phyloP scores from a whole-genome alignment of 2,113 vertebrate species.

The Callipepla squamata region DNA sequence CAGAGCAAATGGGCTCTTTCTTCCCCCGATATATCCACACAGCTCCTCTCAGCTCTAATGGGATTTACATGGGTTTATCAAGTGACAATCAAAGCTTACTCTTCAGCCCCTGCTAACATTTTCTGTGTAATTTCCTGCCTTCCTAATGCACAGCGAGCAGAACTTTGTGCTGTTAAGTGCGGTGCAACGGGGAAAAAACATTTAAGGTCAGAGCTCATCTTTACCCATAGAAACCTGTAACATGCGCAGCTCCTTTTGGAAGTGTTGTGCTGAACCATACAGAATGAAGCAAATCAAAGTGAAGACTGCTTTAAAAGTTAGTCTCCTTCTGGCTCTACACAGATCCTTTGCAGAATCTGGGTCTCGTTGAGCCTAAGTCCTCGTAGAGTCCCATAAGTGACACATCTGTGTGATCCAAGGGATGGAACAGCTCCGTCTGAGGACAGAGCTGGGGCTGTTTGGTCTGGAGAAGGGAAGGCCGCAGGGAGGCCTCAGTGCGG shows the following conservation, averaged over 20 bases:
- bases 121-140: slow-evolving; percentile 18
- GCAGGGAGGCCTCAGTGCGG: no score
- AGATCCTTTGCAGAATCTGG: neutral
- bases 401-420: no score
- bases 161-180: neutral
- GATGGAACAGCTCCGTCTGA: no score
- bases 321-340: neutral
- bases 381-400: neutral
- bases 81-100: slow-evolving; percentile 42
- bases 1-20: slow-evolving; percentile 1
- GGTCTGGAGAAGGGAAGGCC: no score
- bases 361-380: neutral
- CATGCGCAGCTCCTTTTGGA: rapidly evolving
- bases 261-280: neutral
- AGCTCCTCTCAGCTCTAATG: neutral
- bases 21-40: neutral
- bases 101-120: slow-evolving; percentile 19
- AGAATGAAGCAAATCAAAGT: neutral
- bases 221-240: neutral
- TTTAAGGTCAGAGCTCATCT: neutral
- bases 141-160: neutral
- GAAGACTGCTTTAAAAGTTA: neutral
- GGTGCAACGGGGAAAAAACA: neutral
- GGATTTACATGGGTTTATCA: slow-evolving; percentile 50
- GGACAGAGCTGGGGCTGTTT: no score